Base-by-base conservation (phyloP, 2,888 invertebrate species). In the Drosophila parthenogenetica region DNA sequence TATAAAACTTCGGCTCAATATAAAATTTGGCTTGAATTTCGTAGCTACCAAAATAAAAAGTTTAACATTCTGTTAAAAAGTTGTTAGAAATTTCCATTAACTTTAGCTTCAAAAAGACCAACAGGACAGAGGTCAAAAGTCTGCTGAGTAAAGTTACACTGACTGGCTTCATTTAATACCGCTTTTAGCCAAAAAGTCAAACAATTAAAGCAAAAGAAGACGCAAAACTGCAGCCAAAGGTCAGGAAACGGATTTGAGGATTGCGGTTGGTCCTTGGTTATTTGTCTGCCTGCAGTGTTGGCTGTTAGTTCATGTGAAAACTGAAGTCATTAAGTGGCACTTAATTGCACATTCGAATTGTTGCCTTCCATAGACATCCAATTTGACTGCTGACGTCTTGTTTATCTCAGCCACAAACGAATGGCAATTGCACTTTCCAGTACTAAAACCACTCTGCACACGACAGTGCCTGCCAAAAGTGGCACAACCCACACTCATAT, bases 341-440 rank as follows among this genome's bases (percentile, higher is more conserved):
- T 82, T 77, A 86, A 88, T 82, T 84, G 74, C 66, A 57, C 60
- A 65, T 14, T 68, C n/a, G 32, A 51, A 60, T 68, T 54, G 40
- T 73, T 50, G 49, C 45, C 45, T 17, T 29, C 25, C 35, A 43
- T 8, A 29, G 29, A 45, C 53, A 53, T 5, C 8, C 16, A 40
- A 5, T 13, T 39, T 39, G 39, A 22, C 45, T 16, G 22, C 22
- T 19, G 32, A 10, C 42, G 35, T 35, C n/a, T 29, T 58, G 49
- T 25, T 43, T 49, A 53, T 49, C 39, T 17, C n/a, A n/a, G 49
- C 17, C 11, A 42, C 45, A 42, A 58, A 62, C 55, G 53, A 25
- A 55, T 71, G 75, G 10, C 71, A 69, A 46, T 45, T 54, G 42
- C 17, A 29, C 29, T 29, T 29, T 29, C 29, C 29, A 8, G 29